Evolutionary conservation across 2,113 vertebrate species (phyloP), one percentile per base, ranked within the genome.

Genomic region (Micronycteris hirsuta): DNA sequence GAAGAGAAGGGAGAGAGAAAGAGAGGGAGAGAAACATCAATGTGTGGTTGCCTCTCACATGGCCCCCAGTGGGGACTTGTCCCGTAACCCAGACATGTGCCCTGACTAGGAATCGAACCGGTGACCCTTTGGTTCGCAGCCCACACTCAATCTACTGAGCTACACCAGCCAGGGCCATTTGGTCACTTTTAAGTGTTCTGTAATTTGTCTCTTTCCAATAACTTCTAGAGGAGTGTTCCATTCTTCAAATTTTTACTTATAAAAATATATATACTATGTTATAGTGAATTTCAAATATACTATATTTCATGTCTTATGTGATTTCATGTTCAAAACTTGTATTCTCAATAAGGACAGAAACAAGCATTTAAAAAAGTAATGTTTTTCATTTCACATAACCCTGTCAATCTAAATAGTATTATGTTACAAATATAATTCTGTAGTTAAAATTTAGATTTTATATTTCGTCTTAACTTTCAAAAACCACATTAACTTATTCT

Each of bases 181-280:
- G 4, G 80, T 95, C 65, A 24, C 43, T 45, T 86, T 89, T 14
- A 91, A 80, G 93, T 95, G 92, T 90, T 97, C 86, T 91, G 45
- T 91, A 45, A 71, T 95, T 76, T 93, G 20, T 89, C n/a, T 6
- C 33, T 97, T 68, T 58, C 15, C 73, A 92, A 63, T 77, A 76
- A 65, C 85, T 95, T 95, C 58, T 78, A 86, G 38, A 56, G 28
- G 26, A 95, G 4, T 9, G 4, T 56, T 6, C 36, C 31, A 31
- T 74, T 7, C 0, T 81, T 67, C 22, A 80, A 54, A 95, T 86
- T 89, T 17, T 76, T 19, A 7, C 43, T 87, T 31, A 8, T 45
- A 92, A 47, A 84, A 93, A 68, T 71, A 71, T n/a, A 83, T 70
- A 89, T 70, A 73, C 10, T 52, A 1, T 83, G 7, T 6, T 94